Conservation (phyloP, 2,797 vertebrate genomes). For the Poecilia picta region DNA sequence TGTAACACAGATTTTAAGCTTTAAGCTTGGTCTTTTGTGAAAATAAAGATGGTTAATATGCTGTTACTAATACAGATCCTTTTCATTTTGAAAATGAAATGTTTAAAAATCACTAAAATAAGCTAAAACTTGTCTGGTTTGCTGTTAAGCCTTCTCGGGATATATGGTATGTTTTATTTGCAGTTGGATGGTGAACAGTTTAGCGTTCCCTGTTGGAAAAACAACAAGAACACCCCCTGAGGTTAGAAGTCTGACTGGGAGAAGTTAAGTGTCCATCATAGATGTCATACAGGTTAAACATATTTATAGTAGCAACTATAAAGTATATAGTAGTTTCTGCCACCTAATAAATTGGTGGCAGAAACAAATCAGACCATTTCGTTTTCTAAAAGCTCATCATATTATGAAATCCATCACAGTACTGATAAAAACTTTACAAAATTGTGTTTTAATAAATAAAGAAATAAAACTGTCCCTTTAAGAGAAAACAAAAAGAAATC, state of each 20-base stretch:
- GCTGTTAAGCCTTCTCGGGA: not conserved
- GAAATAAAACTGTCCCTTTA: not conserved
- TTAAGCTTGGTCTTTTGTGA: not conserved
- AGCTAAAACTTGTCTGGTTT: not conserved
- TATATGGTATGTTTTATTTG: not conserved
- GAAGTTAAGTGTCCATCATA: not conserved
- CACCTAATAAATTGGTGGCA: not conserved
- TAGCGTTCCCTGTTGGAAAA: not conserved
- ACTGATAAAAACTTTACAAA: not conserved
- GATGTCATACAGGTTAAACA: not conserved
- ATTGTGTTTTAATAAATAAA: not conserved
- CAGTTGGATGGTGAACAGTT: not conserved
- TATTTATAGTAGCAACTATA: not conserved
- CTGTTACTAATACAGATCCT: not conserved
- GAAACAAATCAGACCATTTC: not conserved
- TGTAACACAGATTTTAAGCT: not conserved
- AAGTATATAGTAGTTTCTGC: too few species aligned
- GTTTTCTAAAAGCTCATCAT: not conserved
- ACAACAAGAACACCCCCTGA: not conserved
- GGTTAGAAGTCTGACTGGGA: not conserved
- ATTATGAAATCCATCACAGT: not conserved
- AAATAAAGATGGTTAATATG: not conserved
- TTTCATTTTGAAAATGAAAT: not conserved
- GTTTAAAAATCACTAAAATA: not conserved
- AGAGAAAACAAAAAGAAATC: not conserved